Evolutionary conservation across 2,888 invertebrate species (phyloP).

Genomic region (Ligdia adustata): DNA sequence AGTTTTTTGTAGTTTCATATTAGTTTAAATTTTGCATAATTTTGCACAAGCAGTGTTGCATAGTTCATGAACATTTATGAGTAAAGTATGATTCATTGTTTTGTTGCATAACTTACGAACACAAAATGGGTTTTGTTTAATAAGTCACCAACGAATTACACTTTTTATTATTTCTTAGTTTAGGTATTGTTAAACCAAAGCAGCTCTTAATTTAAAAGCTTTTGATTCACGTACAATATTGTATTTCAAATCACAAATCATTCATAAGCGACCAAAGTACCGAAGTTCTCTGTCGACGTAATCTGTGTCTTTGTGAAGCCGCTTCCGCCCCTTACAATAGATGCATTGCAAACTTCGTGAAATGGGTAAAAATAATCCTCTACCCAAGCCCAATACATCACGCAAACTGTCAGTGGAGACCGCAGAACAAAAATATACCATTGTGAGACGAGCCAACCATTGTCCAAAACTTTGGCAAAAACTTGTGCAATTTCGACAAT

Average conservation of each 20-base stretch:
- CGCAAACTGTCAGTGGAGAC: constrained; percentile 79
- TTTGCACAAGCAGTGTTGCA: background rate
- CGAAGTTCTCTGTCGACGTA: constrained; percentile 63
- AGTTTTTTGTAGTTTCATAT: too few species aligned
- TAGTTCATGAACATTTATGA: background rate
- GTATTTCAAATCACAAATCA: constrained; percentile 64
- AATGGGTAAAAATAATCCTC: constrained; percentile 83
- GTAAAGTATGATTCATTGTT: constrained; percentile 3
- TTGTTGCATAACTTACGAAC: too few species aligned
- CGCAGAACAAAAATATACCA: constrained; percentile 82
- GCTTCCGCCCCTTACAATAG: constrained; percentile 79
- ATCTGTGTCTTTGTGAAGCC: constrained; percentile 76
- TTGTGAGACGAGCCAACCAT: constrained; percentile 70
- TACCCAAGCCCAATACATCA: constrained; percentile 79
- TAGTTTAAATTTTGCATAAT: too few species aligned
- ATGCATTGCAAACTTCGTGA: constrained; percentile 81
- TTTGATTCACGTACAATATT: constrained; percentile 51
- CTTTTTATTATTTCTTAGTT: too few species aligned
- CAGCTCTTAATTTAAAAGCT: constrained; percentile 30
- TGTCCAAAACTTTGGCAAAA: constrained; percentile 77
- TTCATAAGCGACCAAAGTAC: constrained; percentile 57
- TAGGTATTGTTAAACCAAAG: background rate
- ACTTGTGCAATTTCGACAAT: constrained; percentile 77
- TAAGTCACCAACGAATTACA: too few species aligned
- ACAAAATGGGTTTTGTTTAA: too few species aligned